These are phyloP conservation scores for Pedetes capensis DNA, from an alignment of 2,113 vertebrate genomes.

Conservation along the genomic window DNA sequence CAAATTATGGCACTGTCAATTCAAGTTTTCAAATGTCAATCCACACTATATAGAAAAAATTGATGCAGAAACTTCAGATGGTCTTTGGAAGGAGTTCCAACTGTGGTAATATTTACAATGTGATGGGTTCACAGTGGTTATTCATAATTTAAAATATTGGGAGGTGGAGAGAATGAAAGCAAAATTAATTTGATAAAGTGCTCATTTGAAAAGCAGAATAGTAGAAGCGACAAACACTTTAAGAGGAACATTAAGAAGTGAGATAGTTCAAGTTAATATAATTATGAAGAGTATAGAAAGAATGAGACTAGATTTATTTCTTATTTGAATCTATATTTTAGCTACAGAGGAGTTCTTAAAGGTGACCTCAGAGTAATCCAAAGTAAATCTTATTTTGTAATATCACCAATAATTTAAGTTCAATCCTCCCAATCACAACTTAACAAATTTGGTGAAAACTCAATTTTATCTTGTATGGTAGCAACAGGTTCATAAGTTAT, in stretches of 20 bases:
- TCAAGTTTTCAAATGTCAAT: slow-evolving; percentile 33
- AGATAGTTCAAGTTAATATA: not conserved
- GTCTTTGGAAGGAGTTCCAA: slow-evolving; percentile 33
- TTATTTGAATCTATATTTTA: slow-evolving; percentile 1
- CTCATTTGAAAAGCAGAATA: not conserved
- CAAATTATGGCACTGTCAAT: not conserved
- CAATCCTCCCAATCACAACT: not conserved
- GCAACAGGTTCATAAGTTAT: not conserved
- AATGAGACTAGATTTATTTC: not conserved
- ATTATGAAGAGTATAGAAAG: not conserved
- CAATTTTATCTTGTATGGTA: not conserved
- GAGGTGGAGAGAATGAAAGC: not conserved
- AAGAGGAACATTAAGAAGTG: not conserved
- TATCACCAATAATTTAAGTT: not conserved
- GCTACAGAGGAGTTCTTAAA: not conserved
- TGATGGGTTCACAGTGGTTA: slow-evolving; percentile 8
- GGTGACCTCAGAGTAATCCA: not conserved
- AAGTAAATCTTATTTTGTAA: not conserved
- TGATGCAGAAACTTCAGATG: slow-evolving; percentile 7
- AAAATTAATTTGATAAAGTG: not conserved
- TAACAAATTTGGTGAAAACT: not conserved
- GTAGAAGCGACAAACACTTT: not conserved
- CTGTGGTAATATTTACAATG: not conserved
- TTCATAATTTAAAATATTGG: slow-evolving; percentile 23
- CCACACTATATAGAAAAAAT: not conserved